phyloP scores from a whole-genome alignment of 2,113 vertebrate species.

The Gadus chalcogrammus region DNA sequence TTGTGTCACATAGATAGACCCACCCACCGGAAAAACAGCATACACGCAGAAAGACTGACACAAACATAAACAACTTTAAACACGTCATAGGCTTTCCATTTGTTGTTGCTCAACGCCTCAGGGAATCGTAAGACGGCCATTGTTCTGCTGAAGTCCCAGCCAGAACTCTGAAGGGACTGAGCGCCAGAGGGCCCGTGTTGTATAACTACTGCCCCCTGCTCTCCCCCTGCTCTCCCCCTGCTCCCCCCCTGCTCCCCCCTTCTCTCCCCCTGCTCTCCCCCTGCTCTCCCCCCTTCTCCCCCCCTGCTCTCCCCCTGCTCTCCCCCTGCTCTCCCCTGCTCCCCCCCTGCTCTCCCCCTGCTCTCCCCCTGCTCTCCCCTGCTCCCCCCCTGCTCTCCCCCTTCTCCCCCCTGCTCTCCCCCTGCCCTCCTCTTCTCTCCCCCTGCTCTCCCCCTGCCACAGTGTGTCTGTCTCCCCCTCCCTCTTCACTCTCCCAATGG shows the following conservation, averaged over 20 bases:
- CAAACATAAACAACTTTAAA: neutral
- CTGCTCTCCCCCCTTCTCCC: neutral
- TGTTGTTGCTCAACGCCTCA: neutral
- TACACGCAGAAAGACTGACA: neutral
- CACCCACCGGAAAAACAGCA: no score
- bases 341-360: neutral
- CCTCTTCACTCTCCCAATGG: neutral
- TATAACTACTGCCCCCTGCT: slow-evolving; percentile 26
- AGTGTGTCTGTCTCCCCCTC: neutral
- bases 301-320: neutral
- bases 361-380: neutral
- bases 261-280: neutral
- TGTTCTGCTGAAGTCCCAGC: slow-evolving; percentile 22
- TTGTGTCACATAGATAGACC: no score
- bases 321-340: neutral
- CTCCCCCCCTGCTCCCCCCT: neutral
- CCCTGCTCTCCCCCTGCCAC: neutral
- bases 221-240: neutral
- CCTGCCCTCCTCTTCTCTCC: neutral
- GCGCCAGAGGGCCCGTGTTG: slow-evolving; percentile 32
- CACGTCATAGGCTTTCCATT: slow-evolving; percentile 26
- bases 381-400: neutral
- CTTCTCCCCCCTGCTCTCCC: no score
- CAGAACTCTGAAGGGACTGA: slow-evolving; percentile 6
- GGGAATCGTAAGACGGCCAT: slow-evolving; percentile 6